Conservation (phyloP, 1,140 invertebrate genomes). For the Drosophila guanche region DNA sequence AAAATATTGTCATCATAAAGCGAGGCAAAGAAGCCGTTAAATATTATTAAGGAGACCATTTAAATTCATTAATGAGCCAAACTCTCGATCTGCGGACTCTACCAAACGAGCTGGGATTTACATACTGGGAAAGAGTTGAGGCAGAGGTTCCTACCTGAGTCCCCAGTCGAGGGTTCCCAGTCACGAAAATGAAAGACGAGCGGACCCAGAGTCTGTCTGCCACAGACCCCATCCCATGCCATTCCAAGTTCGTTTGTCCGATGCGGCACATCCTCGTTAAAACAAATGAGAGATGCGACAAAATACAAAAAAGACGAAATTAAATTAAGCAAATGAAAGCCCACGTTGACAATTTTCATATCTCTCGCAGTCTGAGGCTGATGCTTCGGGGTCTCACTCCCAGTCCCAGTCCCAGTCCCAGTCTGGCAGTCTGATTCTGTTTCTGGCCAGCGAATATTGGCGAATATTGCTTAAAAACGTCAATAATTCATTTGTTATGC, state of each 20-base stretch:
- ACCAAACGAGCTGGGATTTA: slow-evolving; percentile 59
- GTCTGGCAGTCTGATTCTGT: slow-evolving; percentile 16
- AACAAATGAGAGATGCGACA: slow-evolving; percentile 77
- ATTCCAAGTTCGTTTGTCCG: slow-evolving; percentile 20
- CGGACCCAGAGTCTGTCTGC: slow-evolving; percentile 25
- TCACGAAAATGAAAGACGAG: slow-evolving; percentile 77
- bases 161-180: slow-evolving; percentile 37
- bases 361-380: slow-evolving; percentile 42
- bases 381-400: slow-evolving; percentile 3
- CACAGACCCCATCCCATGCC: slow-evolving; percentile 20
- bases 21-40: slow-evolving; percentile 83
- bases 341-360: slow-evolving; percentile 83
- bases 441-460: slow-evolving; percentile 62
- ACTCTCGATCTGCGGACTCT: slow-evolving; percentile 35
- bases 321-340: slow-evolving; percentile 82
- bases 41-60: slow-evolving; percentile 83
- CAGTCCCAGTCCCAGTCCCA: slow-evolving; percentile 19
- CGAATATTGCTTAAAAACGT: slow-evolving; percentile 83
- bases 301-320: slow-evolving; percentile 70
- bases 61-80: slow-evolving; percentile 83
- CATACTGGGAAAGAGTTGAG: slow-evolving; percentile 46
- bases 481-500: slow-evolving; percentile 84
- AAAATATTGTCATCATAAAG: slow-evolving; percentile 83
- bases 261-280: slow-evolving; percentile 70
- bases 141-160: slow-evolving; percentile 56